A percentile compares a stretch with the other conserved stretches of the same genome.
Conservation (phyloP, 2,113 vertebrate genomes). For the Sylvicapra grimmia region DNA sequence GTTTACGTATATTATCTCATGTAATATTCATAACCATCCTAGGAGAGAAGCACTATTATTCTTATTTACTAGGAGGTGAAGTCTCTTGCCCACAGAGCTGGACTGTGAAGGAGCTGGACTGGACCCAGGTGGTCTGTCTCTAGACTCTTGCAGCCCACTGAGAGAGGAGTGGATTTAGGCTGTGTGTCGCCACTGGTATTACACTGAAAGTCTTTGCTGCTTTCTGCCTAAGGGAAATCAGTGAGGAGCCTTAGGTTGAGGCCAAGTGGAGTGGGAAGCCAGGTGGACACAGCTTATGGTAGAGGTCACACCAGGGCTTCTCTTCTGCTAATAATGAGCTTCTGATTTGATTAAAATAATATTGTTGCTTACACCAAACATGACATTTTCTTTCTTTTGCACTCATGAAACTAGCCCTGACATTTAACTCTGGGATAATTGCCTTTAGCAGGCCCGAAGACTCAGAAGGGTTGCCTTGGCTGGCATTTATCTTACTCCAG, state of each 20-base stretch:
- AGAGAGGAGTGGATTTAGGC: background rate
- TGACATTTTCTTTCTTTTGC: slow-evolving; percentile 66
- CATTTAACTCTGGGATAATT: slow-evolving; percentile 74
- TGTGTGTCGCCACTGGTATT: background rate
- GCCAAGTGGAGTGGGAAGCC: background rate
- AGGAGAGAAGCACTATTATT: background rate
- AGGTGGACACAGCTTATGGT: background rate
- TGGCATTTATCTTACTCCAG: slow-evolving; percentile 68
- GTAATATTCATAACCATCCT: background rate
- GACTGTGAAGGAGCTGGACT: background rate
- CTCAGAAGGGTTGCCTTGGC: slow-evolving; percentile 62
- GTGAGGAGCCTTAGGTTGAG: background rate
- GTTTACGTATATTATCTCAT: background rate
- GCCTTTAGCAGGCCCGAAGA: slow-evolving; percentile 52
- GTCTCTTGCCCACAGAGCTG: background rate
- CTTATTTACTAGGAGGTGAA: background rate
- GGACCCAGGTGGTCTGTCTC: background rate
- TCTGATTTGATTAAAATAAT: slow-evolving; percentile 63
- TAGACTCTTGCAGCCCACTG: background rate
- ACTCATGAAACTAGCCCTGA: slow-evolving; percentile 60
- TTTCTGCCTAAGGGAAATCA: background rate
- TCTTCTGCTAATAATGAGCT: slow-evolving; percentile 46
- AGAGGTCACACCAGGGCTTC: background rate
- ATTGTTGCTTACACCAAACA: slow-evolving; percentile 57
- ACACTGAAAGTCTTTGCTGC: background rate